phyloP scores from a whole-genome alignment of 2,888 invertebrate species.

The Drosophila atripex region DNA sequence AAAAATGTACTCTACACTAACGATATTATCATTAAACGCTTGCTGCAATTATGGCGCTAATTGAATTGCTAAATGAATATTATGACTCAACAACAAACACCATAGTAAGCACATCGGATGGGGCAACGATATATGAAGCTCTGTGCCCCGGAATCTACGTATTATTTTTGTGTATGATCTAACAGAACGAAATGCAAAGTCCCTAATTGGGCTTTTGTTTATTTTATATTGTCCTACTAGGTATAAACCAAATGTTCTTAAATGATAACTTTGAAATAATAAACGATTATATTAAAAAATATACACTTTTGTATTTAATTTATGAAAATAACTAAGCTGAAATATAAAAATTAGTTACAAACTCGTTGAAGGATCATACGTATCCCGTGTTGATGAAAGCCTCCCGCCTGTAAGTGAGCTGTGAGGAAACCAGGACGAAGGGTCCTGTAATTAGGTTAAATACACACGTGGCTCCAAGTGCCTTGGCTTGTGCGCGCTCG shows the following conservation, averaged over 20 bases:
- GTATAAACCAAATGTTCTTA: too few species aligned
- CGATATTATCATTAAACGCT: constrained; percentile 65
- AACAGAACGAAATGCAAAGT: too few species aligned
- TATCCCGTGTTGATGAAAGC: neutral
- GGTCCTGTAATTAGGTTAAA: constrained; percentile 70
- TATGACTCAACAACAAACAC: constrained; percentile 66
- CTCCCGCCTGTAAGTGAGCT: neutral
- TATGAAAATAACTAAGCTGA: neutral
- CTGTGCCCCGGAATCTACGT: constrained; percentile 14
- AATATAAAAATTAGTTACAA: neutral
- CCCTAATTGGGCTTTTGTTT: neutral
- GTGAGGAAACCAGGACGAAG: constrained; percentile 27
- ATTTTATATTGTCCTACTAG: neutral
- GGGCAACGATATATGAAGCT: constrained; percentile 43
- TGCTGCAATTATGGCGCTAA: constrained; percentile 70
- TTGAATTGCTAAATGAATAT: constrained; percentile 73
- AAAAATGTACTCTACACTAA: constrained; percentile 1
- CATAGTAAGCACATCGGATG: constrained; percentile 17
- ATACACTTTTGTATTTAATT: neutral
- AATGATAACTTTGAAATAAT: too few species aligned
- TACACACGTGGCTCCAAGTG: constrained; percentile 61
- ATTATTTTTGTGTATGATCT: neutral
- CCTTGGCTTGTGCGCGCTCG: constrained; percentile 26
- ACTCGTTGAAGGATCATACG: neutral
- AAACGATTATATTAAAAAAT: neutral